phyloP scores from a whole-genome alignment of 2,888 invertebrate genomes.

The Drosophila parthenogenetica region DNA sequence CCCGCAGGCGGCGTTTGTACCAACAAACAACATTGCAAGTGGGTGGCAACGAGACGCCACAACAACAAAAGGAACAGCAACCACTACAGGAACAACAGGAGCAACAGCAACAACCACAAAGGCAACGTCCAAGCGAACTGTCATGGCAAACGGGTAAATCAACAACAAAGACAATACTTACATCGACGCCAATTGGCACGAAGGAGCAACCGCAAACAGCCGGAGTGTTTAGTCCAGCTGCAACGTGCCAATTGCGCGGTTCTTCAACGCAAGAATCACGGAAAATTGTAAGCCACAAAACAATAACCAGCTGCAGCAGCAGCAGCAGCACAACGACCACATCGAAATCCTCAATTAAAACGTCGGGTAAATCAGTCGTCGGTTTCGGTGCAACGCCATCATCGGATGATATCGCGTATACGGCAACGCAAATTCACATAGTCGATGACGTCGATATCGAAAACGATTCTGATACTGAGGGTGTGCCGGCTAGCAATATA shows the following conservation, averaged over 20 bases:
- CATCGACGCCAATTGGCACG: conserved; percentile 78
- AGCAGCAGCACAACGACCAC: conserved; percentile 50
- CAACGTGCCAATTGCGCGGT: conserved; percentile 83
- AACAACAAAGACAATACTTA: conserved; percentile 80
- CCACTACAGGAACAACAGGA: conserved; percentile 23
- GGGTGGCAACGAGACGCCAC: conserved; percentile 74
- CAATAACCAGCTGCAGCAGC: conserved; percentile 48
- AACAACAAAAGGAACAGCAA: conserved; percentile 42
- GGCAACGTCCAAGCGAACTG: conserved; percentile 63
- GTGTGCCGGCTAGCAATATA: conserved; percentile 78
- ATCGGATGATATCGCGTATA: conserved; percentile 63
- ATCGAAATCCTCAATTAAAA: conserved; percentile 45
- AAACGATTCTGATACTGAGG: conserved; percentile 83
- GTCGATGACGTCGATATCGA: conserved; percentile 53
- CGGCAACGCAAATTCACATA: conserved; percentile 61
- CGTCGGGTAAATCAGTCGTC: conserved; percentile 66
- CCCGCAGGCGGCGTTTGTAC: conserved; percentile 70
- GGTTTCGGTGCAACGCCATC: conserved; percentile 28
- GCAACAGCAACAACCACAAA: conserved; percentile 40
- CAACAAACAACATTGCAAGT: conserved; percentile 73
- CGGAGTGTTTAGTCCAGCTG: conserved; percentile 71
- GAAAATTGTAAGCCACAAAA: conserved; percentile 80
- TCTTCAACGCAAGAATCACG: conserved; percentile 81
- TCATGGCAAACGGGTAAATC: conserved; percentile 73
- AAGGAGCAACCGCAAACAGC: conserved; percentile 78